Evolutionary conservation across 2,797 vertebrate species (phyloP), one percentile per base, ranked within the genome.

Genomic region (Heterohyrax brucei): DNA sequence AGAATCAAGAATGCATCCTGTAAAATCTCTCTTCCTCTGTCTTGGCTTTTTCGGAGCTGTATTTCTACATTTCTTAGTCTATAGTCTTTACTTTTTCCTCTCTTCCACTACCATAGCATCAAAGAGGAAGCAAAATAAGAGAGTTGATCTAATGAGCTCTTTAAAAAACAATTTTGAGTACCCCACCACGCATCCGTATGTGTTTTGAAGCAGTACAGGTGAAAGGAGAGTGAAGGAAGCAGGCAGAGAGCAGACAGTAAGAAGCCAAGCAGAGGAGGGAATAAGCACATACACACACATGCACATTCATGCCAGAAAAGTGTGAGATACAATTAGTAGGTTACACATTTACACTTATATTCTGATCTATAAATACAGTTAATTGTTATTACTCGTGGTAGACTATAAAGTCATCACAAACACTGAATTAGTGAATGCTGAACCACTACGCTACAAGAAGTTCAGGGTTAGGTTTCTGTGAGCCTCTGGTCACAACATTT

Each of bases 91-190:
- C 39, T 66, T 92, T 87, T 73, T 44, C 30, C 18, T 28, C 75
- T 93, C 73, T 83, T 72, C 70, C 26, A 73, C 75, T 84, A 70
- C 61, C 18, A 28, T 84, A 88, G 64, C 64, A 76, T 66, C 76
- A 59, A 93, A 28, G 56, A 96, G 76, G 84, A 85, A 89, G 28
- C 44, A 68, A 94, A 83, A 94, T 64, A 76, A 30, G 13, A 84
- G 7, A 87, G 26, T 12, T 79, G 44, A 33, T 21, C 75, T 85
- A 26, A 10, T 26, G 79, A 95, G 46, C 92, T 73, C 83, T 92
- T 70, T 24, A 68, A 82, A 96, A n/a, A 78, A 14, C 19, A n/a
- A 12, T 76, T 85, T 53, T 84, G 77, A 89, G 33, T 21, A 53
- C 50, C 50, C 50, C 53, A 56, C 12, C 44, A 80, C 85, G n/a